Evolutionary conservation across 2,888 invertebrate genomes (phyloP), one percentile per base, ranked within the genome.

Genomic region (Plagodis pulveraria): DNA sequence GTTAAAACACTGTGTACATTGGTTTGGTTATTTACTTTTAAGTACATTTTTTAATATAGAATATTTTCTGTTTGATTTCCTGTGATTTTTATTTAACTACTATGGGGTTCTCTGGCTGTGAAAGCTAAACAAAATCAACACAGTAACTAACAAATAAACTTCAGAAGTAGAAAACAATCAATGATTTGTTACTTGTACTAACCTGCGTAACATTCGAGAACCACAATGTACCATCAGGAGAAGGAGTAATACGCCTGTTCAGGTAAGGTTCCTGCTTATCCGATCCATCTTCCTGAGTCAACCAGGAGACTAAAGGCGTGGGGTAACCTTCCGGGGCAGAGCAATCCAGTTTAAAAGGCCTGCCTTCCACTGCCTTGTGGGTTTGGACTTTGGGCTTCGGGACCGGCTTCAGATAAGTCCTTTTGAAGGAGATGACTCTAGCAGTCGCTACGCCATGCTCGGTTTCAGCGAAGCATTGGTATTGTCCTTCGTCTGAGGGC

Each of bases 151-250:
- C 22, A 22, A 22, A 22, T 22, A 22, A 22, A 22, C 22, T 22
- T 22, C 22, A 22, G 22, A 22, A 2, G 22, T 22, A 22, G 2
- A 22, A 22, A 22, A 22, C 22, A 22, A 22, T 22, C 22, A 22
- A 22, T 22, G 22, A 22, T 22, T 22, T 22, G 22, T 22, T 22
- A 22, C 22, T 4, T 22, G 22, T 22, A 22, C 22, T 40, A 40
- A 40, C 40, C 40, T 78, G 66, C 0, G 83, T 85, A 0, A 88
- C 78, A 40, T 84, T 88, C 0, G 89, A 78, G 60, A 91, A 87
- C 69, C 79, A 89, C 0, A 91, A 58, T 0, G 78, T 77, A 0
- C 88, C 88, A 4, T 85, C 84, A 0, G 87, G 86, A 0, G 84
- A 81, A 0, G 78, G 58, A 0, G 84, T 84, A 0, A 84, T 79